Base-by-base conservation (phyloP, 2,113 vertebrate genomes). In the Zootoca vivipara region DNA sequence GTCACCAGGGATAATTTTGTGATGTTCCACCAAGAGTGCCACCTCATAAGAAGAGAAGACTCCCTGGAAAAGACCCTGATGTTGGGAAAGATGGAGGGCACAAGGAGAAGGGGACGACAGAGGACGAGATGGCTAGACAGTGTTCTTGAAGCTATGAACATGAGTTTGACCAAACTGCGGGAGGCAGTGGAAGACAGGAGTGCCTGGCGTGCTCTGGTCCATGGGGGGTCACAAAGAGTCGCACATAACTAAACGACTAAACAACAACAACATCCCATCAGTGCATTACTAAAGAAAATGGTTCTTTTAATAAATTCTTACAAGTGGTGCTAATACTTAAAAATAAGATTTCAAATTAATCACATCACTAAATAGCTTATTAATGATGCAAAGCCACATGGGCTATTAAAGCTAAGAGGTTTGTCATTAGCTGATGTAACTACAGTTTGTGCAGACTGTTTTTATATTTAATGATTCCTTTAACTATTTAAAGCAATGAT, bases 391-490 rank as follows among this genome's bases (percentile, higher is more conserved):
- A 64, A 81, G n/a, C n/a, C 20, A 35, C 73, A 78, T 83, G 42
- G 62, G 35, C 85, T 85, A 81, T 91, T 91, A 84, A 80, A 87
- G 77, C 81, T 78, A 75, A 81, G 62, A 85, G 77, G 33, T 46
- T 85, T 83, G 62, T 90, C 80, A 90, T 90, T 86, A 86, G 46
- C 72, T 78, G 52, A 9, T 83, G 64, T 87, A 89, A 87, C 62
- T 84, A 85, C 62, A 85, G 12, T 77, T 75, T 40, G 75, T 82
- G 81, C 24, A 16, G 26, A 86, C 26, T 46, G 46, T 58, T 77
- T 58, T 73, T 42, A 24, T 80, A 12, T 22, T 87, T 35, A 87
- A 69, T 88, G 67, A 30, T 56, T 81, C 62, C 28, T 90, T 87
- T 67, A 70, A 79, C 10, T 69, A 52, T 10, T 70, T 70, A 74